Percentiles rank a stretch among this genome's conserved stretches.
phyloP scores from a whole-genome alignment of 1,140 invertebrate genomes.

The Arion vulgaris region DNA sequence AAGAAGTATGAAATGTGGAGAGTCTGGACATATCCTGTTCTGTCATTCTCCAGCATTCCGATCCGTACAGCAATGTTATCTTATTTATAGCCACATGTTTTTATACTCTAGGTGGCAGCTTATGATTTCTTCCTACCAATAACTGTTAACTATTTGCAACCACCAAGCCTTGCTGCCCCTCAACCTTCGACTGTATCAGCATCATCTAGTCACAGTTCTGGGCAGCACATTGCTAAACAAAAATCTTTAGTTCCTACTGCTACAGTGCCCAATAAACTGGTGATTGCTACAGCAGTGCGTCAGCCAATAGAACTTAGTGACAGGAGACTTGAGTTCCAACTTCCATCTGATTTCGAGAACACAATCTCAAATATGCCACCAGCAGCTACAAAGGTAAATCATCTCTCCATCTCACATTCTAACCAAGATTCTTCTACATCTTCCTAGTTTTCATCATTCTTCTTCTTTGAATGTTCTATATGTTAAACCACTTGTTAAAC shows the following conservation, averaged over 20 bases:
- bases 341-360: constrained; percentile 59
- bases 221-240: constrained; percentile 70
- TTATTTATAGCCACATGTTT: too few species aligned
- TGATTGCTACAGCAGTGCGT: constrained; percentile 69
- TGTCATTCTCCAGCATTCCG: too few species aligned
- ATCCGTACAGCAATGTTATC: too few species aligned
- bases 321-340: constrained; percentile 61
- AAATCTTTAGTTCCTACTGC: constrained; percentile 59
- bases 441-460: too few species aligned
- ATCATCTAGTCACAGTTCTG: constrained; percentile 64
- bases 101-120: constrained; percentile 65
- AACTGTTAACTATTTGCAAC: constrained; percentile 66
- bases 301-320: constrained; percentile 65
- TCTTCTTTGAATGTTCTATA: too few species aligned
- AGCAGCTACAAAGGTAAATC: constrained; percentile 54
- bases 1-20: too few species aligned
- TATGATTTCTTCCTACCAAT: constrained; percentile 72
- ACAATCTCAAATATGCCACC: constrained; percentile 49
- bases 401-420: background rate
- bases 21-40: too few species aligned
- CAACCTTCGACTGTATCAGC: constrained; percentile 62
- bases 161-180: constrained; percentile 64
- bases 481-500: too few species aligned
- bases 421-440: too few species aligned
- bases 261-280: constrained; percentile 64